A percentile compares a stretch with the other conserved stretches of the same genome.
Evolutionary conservation across 2,113 vertebrate genomes (phyloP).

Genomic region (Apodemus sylvaticus): DNA sequence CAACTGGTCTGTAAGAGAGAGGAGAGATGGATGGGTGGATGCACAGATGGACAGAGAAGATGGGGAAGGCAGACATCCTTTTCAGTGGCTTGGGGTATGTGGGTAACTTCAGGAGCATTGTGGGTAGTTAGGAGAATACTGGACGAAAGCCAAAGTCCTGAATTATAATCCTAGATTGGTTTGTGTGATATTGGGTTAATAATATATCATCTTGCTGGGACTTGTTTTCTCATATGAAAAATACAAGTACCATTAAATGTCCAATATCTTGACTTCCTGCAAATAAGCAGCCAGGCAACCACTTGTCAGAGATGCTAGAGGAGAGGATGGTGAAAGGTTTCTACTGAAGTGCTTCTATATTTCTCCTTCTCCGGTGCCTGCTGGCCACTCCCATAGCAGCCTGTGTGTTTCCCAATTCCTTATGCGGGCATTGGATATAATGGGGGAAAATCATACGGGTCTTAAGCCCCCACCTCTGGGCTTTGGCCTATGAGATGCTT

Average conservation of each 20-base stretch:
- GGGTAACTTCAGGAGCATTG: not conserved
- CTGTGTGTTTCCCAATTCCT: not conserved
- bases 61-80: not conserved
- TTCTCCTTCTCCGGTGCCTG: not conserved
- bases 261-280: not conserved
- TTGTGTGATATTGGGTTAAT: not conserved
- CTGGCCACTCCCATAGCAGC: not conserved
- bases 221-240: not conserved
- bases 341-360: accelerated
- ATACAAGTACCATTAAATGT: not conserved
- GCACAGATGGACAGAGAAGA: no score
- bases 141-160: not conserved
- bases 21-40: not conserved
- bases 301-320: not conserved
- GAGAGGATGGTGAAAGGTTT: no score
- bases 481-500: not conserved
- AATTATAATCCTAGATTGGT: not conserved
- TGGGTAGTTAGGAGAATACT: not conserved
- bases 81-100: not conserved
- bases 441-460: not conserved
- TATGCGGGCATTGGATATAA: not conserved
- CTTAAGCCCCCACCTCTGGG: not conserved
- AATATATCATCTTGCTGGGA: not conserved
- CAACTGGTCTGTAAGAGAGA: not conserved
- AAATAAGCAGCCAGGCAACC: not conserved